phyloP scores from a whole-genome alignment of 1,140 invertebrate species.

The Monochamus saltuarius region DNA sequence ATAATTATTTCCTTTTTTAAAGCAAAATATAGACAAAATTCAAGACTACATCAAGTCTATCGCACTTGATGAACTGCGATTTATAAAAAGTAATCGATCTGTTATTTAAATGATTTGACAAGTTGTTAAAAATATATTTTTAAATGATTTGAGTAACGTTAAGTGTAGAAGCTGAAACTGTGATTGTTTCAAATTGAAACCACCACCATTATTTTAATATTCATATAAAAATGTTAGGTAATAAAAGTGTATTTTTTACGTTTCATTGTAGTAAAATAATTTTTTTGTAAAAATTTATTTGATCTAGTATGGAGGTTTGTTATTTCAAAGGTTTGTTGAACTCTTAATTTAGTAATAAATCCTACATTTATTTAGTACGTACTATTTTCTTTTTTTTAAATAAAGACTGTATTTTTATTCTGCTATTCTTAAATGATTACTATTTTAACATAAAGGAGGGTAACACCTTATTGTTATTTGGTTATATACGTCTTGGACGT shows the following conservation, averaged over 20 bases:
- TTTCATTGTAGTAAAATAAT: not conserved
- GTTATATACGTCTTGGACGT: slow-evolving; percentile 2
- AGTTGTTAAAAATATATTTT: too few species aligned
- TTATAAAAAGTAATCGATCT: too few species aligned
- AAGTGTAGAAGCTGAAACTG: slow-evolving; percentile 16
- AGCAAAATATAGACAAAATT: too few species aligned
- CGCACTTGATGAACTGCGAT: too few species aligned
- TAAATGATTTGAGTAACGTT: too few species aligned
- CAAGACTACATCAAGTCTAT: too few species aligned
- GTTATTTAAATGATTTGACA: too few species aligned
- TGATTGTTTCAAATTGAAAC: slow-evolving; percentile 15
- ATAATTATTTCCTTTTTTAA: too few species aligned
- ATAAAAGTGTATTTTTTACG: too few species aligned
- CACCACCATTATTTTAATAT: not conserved
- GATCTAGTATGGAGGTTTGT: not conserved
- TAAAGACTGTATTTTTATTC: not conserved
- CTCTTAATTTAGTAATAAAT: not conserved
- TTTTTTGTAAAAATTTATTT: not conserved
- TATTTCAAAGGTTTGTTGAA: not conserved
- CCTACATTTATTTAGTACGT: not conserved
- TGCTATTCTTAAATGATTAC: not conserved
- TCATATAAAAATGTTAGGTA: too few species aligned
- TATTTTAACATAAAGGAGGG: too few species aligned
- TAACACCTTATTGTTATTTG: not conserved
- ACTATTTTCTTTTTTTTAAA: slow-evolving; percentile 1